Conservation (phyloP, 2,113 vertebrate species). For the Otocyon megalotis region DNA sequence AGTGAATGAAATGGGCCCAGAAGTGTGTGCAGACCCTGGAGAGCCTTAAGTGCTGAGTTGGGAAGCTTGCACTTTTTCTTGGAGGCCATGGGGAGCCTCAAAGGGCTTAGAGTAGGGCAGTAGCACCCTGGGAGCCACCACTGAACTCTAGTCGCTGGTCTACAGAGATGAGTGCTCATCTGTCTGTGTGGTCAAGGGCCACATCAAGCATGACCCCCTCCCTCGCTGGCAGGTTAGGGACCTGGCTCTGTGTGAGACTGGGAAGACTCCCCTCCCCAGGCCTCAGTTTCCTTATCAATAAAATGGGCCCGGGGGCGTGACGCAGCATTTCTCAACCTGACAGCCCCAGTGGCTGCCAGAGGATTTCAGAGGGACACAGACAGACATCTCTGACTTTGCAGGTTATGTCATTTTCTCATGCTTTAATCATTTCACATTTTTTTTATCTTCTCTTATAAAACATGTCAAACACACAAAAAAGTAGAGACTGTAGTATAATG, state of each 20-base stretch:
- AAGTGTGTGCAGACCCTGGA: not conserved
- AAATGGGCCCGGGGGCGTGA: not conserved
- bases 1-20: not conserved
- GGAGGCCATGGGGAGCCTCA: not conserved
- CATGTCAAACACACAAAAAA: not conserved
- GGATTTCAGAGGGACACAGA: not conserved
- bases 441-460: not conserved
- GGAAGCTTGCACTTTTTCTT: not conserved
- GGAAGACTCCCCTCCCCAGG: not conserved
- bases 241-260: not conserved
- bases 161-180: not conserved
- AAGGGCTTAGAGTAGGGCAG: not conserved
- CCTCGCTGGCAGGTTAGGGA: not conserved
- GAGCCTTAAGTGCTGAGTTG: not conserved
- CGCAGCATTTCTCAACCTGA: too few species aligned
- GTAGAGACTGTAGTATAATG: not conserved
- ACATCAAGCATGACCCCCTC: not conserved
- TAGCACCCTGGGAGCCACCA: not conserved
- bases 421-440: not conserved
- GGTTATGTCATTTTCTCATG: not conserved
- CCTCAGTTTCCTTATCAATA: not conserved
- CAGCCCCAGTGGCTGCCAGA: not conserved
- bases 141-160: not conserved
- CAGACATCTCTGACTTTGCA: not conserved
- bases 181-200: not conserved